These are phyloP conservation scores for Idris sp. DNA, from an alignment of 1,140 invertebrate genomes.

Conservation along the genomic window DNA sequence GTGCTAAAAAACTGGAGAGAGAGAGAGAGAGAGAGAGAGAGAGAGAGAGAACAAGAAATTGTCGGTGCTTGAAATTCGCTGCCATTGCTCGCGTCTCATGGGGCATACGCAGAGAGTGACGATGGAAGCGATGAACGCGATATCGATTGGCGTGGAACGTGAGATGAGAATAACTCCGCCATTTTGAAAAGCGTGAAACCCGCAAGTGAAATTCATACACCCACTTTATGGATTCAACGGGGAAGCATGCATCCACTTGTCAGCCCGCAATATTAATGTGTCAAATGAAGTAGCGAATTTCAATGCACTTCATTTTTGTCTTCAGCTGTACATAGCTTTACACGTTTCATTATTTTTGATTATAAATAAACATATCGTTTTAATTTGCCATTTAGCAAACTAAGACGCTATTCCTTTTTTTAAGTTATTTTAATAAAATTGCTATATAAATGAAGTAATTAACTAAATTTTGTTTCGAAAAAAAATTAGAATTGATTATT, in stretches of 20 bases:
- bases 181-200: conserved; percentile 60
- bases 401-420: no score
- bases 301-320: conserved; percentile 40
- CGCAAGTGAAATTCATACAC: conserved; percentile 59
- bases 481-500: no score
- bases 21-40: no score
- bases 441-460: no score
- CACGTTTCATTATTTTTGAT: conserved; percentile 33
- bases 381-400: no score
- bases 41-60: no score
- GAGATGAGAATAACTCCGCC: conserved; percentile 59
- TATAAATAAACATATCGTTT: no score
- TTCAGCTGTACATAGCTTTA: no score
- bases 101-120: conserved; percentile 58
- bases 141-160: conserved; percentile 58
- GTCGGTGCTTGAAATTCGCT: conserved; percentile 49
- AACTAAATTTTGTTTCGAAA: no score
- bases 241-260: conserved; percentile 51
- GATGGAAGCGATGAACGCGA: conserved; percentile 61
- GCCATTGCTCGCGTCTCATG: conserved; percentile 47
- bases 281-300: conserved; percentile 61
- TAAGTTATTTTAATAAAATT: no score
- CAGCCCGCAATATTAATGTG: conserved; percentile 54
- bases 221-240: conserved; percentile 55
- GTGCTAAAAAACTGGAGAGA: no score